Percentiles rank a stretch among this genome's conserved stretches.
These are phyloP conservation scores for Trematomus loennbergii DNA, from an alignment of 2,113 vertebrate species.

Conservation along the genomic window DNA sequence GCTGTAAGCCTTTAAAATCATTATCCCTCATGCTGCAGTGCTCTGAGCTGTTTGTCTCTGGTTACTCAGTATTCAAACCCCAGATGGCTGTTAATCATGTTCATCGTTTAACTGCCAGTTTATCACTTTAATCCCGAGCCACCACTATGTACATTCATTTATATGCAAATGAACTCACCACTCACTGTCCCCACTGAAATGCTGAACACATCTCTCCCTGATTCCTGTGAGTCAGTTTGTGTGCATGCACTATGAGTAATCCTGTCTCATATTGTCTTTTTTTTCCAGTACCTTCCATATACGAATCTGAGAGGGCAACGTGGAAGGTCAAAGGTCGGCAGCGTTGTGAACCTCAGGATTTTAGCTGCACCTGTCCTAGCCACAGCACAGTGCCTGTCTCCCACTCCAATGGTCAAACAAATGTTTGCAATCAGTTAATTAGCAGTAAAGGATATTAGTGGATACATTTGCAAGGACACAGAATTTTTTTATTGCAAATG, in stretches of 20 bases:
- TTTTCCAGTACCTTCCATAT: constrained; percentile 95
- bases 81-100: constrained; percentile 25
- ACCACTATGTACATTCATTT: constrained; percentile 16
- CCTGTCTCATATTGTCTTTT: constrained; percentile 34
- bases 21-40: neutral
- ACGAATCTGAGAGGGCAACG: constrained; percentile 89
- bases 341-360: constrained; percentile 32
- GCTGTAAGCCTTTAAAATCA: neutral
- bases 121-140: constrained; percentile 22
- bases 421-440: constrained; percentile 1
- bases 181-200: neutral
- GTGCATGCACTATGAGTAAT: neutral
- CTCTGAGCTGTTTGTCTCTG: neutral
- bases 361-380: constrained; percentile 42
- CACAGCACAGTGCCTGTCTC: constrained; percentile 62
- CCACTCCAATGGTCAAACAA: neutral
- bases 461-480: constrained; percentile 24
- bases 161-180: constrained; percentile 18
- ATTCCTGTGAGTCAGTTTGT: neutral
- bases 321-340: constrained; percentile 20
- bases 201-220: neutral
- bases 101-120: constrained; percentile 31
- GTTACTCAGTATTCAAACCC: constrained; percentile 10
- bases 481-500: constrained; percentile 30
- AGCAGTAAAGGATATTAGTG: neutral